phyloP scores from a whole-genome alignment of 2,797 vertebrate genomes.

The Sus cebifrons region DNA sequence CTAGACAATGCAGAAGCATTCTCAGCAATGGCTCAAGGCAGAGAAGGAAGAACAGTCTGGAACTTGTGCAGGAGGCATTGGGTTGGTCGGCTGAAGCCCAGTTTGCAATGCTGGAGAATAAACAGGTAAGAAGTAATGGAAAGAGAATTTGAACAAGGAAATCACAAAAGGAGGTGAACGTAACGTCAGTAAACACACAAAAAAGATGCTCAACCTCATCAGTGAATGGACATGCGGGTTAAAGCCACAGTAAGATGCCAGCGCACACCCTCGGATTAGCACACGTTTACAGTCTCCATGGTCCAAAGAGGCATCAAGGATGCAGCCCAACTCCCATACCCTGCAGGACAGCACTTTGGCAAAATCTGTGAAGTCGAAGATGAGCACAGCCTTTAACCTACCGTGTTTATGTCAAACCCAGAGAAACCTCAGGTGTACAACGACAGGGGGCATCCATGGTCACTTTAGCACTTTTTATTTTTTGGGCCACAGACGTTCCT shows the following conservation, averaged over 20 bases:
- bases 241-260: constrained; percentile 29
- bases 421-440: background rate
- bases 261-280: constrained; percentile 5
- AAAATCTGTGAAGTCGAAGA: constrained; percentile 34
- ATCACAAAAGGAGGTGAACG: background rate
- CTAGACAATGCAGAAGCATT: background rate
- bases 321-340: background rate
- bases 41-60: background rate
- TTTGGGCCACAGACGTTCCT: too few relatives aligned
- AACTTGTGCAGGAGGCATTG: background rate
- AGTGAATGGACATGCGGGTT: constrained; percentile 22
- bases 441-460: background rate
- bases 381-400: constrained; percentile 30
- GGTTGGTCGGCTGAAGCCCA: background rate
- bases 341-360: constrained; percentile 36
- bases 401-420: background rate
- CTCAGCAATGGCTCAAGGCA: background rate
- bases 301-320: constrained; percentile 4
- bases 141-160: background rate
- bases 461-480: too few relatives aligned
- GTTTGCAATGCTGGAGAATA: background rate
- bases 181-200: background rate
- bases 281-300: background rate
- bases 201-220: constrained; percentile 33
- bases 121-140: background rate